These are phyloP conservation scores for Drosophila quasianomalipes DNA, from an alignment of 2,888 invertebrate species.

Conservation along the genomic window DNA sequence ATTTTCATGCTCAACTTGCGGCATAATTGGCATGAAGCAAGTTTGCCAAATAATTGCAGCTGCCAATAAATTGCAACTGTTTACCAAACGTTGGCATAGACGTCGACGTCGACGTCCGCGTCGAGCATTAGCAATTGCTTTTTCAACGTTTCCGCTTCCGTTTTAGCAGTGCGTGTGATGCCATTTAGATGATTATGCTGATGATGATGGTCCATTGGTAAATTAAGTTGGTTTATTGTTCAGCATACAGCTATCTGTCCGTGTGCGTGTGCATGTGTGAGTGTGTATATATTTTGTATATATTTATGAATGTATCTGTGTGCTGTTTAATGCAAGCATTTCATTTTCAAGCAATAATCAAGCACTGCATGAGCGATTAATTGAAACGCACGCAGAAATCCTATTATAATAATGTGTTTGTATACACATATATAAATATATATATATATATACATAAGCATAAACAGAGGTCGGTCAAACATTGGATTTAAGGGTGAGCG, in stretches of 20 bases:
- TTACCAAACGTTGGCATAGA: constrained; percentile 9
- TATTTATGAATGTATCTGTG: constrained; percentile 22
- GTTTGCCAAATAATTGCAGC: constrained; percentile 59
- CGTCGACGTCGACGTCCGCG: constrained; percentile 35
- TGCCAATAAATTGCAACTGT: constrained; percentile 65
- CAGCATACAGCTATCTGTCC: background rate
- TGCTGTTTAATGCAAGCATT: constrained; percentile 63
- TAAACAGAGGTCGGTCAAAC: constrained; percentile 18
- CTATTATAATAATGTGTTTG: constrained; percentile 23
- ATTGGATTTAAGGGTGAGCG: constrained; percentile 32
- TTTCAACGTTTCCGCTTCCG: constrained; percentile 75
- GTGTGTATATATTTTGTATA: constrained; percentile 16
- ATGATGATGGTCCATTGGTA: constrained; percentile 31
- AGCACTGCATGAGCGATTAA: constrained; percentile 41
- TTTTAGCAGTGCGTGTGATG: constrained; percentile 49
- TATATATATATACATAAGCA: background rate
- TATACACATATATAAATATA: background rate
- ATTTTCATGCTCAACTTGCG: constrained; percentile 43
- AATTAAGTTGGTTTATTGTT: constrained; percentile 56
- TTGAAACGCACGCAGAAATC: constrained; percentile 36
- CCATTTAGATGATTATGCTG: constrained; percentile 45
- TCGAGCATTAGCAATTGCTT: constrained; percentile 69
- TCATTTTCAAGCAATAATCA: constrained; percentile 64
- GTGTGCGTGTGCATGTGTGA: constrained; percentile 16
- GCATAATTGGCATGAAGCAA: constrained; percentile 45